Evolutionary conservation across 2,113 vertebrate genomes (phyloP).

Genomic region (Forbesichthys papilliferus): DNA sequence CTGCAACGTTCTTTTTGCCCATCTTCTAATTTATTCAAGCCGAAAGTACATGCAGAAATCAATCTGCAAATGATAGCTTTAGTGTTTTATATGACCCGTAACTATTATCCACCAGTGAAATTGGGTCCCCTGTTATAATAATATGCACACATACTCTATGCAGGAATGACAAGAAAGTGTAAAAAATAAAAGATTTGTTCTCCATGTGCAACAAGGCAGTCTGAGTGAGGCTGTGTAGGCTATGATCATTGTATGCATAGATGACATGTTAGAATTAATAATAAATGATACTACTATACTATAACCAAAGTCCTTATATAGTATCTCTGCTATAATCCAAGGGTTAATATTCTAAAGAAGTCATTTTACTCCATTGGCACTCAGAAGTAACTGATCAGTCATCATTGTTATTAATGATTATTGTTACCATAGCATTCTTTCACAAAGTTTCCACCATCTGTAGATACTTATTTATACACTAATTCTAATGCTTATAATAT

Average conservation of each 20-base stretch:
- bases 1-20: too few species aligned
- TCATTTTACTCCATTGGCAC: too few species aligned
- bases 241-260: constrained; percentile 36
- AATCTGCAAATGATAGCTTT: constrained; percentile 5
- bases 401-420: too few species aligned
- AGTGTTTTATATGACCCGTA: constrained; percentile 14
- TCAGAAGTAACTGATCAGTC: too few species aligned
- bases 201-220: neutral
- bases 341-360: too few species aligned
- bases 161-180: neutral
- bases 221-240: constrained; percentile 8
- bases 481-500: too few species aligned
- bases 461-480: too few species aligned
- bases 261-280: neutral
- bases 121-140: constrained; percentile 4
- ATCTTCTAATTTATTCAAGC: too few species aligned
- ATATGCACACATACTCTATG: neutral
- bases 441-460: too few species aligned
- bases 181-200: neutral
- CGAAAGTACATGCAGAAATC: neutral
- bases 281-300: neutral
- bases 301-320: neutral
- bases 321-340: too few species aligned
- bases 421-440: too few species aligned
- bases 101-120: constrained; percentile 18